phyloP scores from a whole-genome alignment of 2,797 vertebrate genomes.

The Phataginus tetradactyla region DNA sequence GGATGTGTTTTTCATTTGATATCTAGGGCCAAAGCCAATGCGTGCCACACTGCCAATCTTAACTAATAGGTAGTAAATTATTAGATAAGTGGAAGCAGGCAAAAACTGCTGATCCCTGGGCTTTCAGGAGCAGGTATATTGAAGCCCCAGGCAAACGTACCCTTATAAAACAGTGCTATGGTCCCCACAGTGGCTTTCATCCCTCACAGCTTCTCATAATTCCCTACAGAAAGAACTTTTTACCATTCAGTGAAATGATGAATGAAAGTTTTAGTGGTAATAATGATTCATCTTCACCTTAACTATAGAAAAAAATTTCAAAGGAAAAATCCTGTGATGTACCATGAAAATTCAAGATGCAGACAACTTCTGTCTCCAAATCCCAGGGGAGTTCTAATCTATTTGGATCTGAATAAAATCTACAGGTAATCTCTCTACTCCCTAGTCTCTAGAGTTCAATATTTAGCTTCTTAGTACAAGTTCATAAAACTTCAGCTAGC shows the following conservation, averaged over 20 bases:
- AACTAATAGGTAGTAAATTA: not conserved
- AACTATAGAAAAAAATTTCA: not conserved
- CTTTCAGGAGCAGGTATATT: not conserved
- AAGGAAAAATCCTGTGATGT: slow-evolving; percentile 26
- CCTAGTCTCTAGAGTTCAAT: not conserved
- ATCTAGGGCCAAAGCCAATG: not conserved
- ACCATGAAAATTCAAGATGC: not conserved
- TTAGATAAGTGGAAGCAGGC: not conserved
- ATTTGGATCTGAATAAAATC: slow-evolving; percentile 39
- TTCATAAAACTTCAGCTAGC: slow-evolving; percentile 4
- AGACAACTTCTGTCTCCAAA: slow-evolving; percentile 32
- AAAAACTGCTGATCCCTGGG: not conserved
- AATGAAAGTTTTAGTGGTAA: not conserved
- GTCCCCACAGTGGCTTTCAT: not conserved
- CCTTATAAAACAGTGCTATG: not conserved
- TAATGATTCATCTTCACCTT: not conserved
- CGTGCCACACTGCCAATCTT: not conserved
- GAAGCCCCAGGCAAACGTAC: not conserved
- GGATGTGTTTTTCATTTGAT: not conserved
- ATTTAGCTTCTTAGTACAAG: not conserved
- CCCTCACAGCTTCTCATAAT: not conserved
- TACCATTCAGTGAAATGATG: not conserved
- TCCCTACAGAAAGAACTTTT: not conserved
- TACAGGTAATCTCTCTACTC: not conserved
- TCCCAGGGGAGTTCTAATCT: slow-evolving; percentile 17